Base-by-base conservation (phyloP, 2,113 vertebrate species). In the Toxotes jaculatrix region DNA sequence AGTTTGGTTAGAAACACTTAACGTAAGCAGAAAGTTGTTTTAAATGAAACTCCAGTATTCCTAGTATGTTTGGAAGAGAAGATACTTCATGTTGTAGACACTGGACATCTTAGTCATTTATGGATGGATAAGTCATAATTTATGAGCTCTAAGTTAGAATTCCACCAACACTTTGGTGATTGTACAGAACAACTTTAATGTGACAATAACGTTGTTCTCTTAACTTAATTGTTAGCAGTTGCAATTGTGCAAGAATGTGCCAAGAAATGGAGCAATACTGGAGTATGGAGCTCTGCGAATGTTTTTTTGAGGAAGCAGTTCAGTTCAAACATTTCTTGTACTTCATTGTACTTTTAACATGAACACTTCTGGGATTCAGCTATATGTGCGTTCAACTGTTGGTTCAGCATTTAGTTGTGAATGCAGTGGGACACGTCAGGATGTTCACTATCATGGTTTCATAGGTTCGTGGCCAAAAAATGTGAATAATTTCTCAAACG, bases 401-500 rank as follows among this genome's bases (percentile, higher is more conserved):
- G n/a, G 51, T 36, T 43, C 8, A n/a, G 47, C 45, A 55, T 42
- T 10, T 45, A 47, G 61, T 38, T 63, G 27, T 77, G 38, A 55
- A 65, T 56, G 64, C 23, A 56, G 47, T 42, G 64, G 51, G 19
- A 69, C 55, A 63, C 17, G 19, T 59, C 56, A 45, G 42, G 55
- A 68, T 64, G 62, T 70, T 65, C 19, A 34, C 42, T 57, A 55
- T 74, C 56, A 10, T 34, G 79, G 70, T 40, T 73, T 56, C 79
- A 86, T 69, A 7, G 74, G 64, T 81, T 78, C 49, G 47, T 1
- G 23, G 34, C 64, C 57, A 88, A 27, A 84, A 81, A 87, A 82
- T 80, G 57, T 80, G 34, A 70, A 80, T 62, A 60, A 82, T 82
- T 87, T 87, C 74, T 89, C 66, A 65, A 85, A 84, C 74, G 60